phyloP scores from a whole-genome alignment of 1,140 invertebrate genomes.

The Thrips palmi region DNA sequence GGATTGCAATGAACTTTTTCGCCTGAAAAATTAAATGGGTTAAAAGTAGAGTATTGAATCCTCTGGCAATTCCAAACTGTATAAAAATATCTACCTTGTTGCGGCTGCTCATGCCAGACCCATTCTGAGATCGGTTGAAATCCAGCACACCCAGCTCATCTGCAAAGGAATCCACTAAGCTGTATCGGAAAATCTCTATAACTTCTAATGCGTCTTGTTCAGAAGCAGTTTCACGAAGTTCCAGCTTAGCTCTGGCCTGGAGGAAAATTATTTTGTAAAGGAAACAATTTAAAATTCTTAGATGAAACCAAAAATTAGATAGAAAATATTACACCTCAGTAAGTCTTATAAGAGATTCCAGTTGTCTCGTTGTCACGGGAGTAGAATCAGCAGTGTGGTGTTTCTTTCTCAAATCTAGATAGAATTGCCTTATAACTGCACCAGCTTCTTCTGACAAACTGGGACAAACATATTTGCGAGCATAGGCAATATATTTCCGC shows the following conservation, averaged over 20 bases:
- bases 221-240: slow-evolving; percentile 62
- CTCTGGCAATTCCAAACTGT: neutral
- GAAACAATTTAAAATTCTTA: too few relatives aligned
- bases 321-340: slow-evolving; percentile 32
- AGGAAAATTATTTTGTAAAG: too few relatives aligned
- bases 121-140: slow-evolving; percentile 47
- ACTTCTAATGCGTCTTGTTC: slow-evolving; percentile 67
- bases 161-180: slow-evolving; percentile 54
- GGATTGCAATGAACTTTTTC: slow-evolving; percentile 50
- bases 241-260: slow-evolving; percentile 66
- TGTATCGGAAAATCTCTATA: slow-evolving; percentile 66
- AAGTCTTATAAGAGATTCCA: slow-evolving; percentile 75
- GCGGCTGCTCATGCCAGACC: slow-evolving; percentile 49
- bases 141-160: slow-evolving; percentile 49
- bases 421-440: slow-evolving; percentile 56
- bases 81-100: slow-evolving; percentile 31
- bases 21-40: slow-evolving; percentile 31
- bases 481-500: slow-evolving; percentile 82
- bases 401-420: slow-evolving; percentile 52
- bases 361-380: slow-evolving; percentile 65
- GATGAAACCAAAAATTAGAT: too few relatives aligned
- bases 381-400: slow-evolving; percentile 38
- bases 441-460: slow-evolving; percentile 50
- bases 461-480: slow-evolving; percentile 70
- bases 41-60: slow-evolving; percentile 7